Evolutionary conservation across 2,797 vertebrate genomes (phyloP).

Genomic region (Syngnathus rostellatus): DNA sequence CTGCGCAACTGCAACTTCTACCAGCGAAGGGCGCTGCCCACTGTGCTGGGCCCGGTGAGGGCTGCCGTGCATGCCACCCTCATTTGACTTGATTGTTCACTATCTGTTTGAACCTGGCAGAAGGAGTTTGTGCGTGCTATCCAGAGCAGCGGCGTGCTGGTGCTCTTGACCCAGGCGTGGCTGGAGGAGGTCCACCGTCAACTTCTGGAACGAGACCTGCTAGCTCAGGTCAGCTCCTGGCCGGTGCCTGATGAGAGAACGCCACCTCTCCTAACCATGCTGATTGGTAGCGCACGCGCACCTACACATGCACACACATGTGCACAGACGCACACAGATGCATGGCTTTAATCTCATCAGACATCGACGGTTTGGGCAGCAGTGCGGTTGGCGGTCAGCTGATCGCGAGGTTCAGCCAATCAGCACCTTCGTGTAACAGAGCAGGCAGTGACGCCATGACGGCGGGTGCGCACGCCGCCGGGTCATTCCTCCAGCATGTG

Average conservation of each 20-base stretch:
- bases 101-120: conserved; percentile 52
- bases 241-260: conserved; percentile 76
- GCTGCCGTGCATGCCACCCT: conserved; percentile 26
- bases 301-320: neutral
- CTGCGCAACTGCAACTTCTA: conserved; percentile 86
- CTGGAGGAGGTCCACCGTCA: conserved; percentile 92
- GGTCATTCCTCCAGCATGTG: too few relatives aligned
- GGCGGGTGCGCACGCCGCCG: conserved; percentile 69
- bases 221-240: conserved; percentile 90
- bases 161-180: conserved; percentile 91
- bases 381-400: conserved; percentile 88
- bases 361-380: conserved; percentile 92
- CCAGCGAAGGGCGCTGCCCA: conserved; percentile 66
- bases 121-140: conserved; percentile 90
- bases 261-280: conserved; percentile 85
- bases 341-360: conserved; percentile 49
- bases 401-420: conserved; percentile 76
- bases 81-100: neutral
- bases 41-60: conserved; percentile 75
- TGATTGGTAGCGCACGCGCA: conserved; percentile 71
- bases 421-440: conserved; percentile 71
- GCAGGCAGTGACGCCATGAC: conserved; percentile 69
- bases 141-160: conserved; percentile 84
- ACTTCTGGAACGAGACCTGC: conserved; percentile 85
- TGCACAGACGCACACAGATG: conserved; percentile 2